A percentile compares a stretch with the other conserved stretches of the same genome.
These are phyloP conservation scores for Antheraea mylitta DNA, from an alignment of 1,140 invertebrate species.

Conservation along the genomic window DNA sequence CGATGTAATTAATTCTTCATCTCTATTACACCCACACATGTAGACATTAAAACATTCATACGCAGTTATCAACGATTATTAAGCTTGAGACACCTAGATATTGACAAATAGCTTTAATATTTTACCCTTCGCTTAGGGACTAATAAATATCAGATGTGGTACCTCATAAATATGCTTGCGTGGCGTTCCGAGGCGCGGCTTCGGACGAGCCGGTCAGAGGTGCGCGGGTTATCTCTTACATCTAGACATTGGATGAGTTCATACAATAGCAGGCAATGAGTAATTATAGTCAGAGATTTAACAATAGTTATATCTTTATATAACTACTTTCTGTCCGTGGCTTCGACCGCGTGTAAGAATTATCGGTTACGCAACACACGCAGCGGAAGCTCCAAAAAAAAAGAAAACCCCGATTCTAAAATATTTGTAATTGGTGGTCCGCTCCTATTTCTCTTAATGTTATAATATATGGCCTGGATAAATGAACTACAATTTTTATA, in stretches of 20 bases:
- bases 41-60: neutral
- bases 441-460: no score
- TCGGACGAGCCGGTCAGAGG: constrained; percentile 7
- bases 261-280: constrained; percentile 7
- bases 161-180: neutral
- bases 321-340: no score
- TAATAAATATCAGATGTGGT: constrained; percentile 1
- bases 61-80: constrained; percentile 8
- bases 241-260: constrained; percentile 13
- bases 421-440: no score
- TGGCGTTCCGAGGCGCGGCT: neutral
- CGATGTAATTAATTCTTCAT: neutral
- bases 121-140: constrained; percentile 5
- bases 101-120: constrained; percentile 6
- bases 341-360: no score
- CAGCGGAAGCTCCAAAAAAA: no score
- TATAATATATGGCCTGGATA: no score
- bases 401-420: no score
- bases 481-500: no score
- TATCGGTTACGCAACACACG: no score
- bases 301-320: neutral
- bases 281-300: no score
- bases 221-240: constrained; percentile 26
- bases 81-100: constrained; percentile 11
- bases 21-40: neutral